A percentile compares a stretch with the other conserved stretches of the same genome.
Conservation (phyloP, 2,113 vertebrate genomes). For the Dasyprocta punctata region DNA sequence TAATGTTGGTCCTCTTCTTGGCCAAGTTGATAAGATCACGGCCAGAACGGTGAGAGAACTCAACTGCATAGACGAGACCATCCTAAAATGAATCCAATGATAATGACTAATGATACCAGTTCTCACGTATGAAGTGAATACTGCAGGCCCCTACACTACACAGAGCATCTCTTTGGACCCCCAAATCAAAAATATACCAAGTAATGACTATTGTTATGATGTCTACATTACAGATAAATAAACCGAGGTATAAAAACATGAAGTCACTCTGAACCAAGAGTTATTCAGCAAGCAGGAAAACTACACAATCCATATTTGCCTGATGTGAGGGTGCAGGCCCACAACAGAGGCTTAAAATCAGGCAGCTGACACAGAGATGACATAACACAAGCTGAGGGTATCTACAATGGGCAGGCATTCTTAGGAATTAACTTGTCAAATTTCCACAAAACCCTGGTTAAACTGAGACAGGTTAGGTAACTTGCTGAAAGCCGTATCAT, state of each 20-base stretch:
- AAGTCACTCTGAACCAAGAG: neutral
- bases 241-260: neutral
- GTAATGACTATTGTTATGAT: neutral
- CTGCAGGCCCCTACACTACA: neutral
- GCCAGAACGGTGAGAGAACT: conserved; percentile 95
- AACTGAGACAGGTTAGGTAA: neutral
- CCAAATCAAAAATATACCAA: neutral
- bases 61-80: conserved; percentile 95
- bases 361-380: neutral
- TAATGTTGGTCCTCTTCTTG: conserved; percentile 96
- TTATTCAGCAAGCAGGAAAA: neutral
- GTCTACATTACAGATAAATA: neutral
- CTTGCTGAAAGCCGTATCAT: neutral
- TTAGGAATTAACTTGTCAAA: neutral
- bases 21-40: conserved; percentile 96
- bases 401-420: neutral
- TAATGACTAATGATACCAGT: neutral
- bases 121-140: neutral
- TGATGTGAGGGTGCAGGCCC: neutral
- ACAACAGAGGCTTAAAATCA: neutral
- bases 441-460: conserved; percentile 18
- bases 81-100: conserved; percentile 85
- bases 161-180: neutral
- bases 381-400: neutral
- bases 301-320: neutral